Base-by-base conservation (phyloP, 1,140 invertebrate species). In the Dendroctonus valens region DNA sequence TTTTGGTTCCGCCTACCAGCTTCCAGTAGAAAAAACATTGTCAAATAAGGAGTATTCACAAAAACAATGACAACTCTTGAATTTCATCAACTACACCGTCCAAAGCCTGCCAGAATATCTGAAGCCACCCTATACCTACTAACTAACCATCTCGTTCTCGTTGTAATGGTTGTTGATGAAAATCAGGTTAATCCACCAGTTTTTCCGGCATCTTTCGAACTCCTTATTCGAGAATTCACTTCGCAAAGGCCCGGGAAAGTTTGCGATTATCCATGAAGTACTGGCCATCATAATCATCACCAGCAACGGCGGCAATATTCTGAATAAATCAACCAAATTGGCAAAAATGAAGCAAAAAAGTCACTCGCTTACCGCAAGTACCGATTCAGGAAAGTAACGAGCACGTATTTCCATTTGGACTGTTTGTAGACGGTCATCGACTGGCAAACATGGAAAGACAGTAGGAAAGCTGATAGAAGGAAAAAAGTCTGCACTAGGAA, bases 141-240 rank as follows among this genome's bases (percentile, higher is more conserved):
- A 42, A 59, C 65, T 66, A 42, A 73, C 72, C 62, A 71, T 70
- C 8, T 71, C 65, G 12, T 54, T 42, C 39, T 69, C 55, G 38
- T 69, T 51, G 38, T 67, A 62, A 59, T 67, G 65, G 50, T 71
- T 70, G 46, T 69, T 70, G 6, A 73, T 65, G 57, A 73, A 70
- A 5, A 71, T 42, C 11, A 73, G 15, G 59, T 65, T 68, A 11
- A 62, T 64, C 72, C 72, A 73, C 72, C 72, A 71, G 15, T 66
- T 67, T 59, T 66, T 55, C 49, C 57, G 49, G 54, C 72, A 73
- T 9, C 64, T 65, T 59, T 59, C 3, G 50, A 54, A 65, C 52
- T 69, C 70, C 39, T 41, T 41, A 51, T 66, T 55, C 11, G 55
- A 41, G 42, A 58, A 69, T 12, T 61, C 12, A 59, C 66, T 42